A percentile compares a stretch with the other conserved stretches of the same genome.
These are phyloP conservation scores for Masticophis lateralis DNA, from an alignment of 2,797 vertebrate species.

Conservation along the genomic window DNA sequence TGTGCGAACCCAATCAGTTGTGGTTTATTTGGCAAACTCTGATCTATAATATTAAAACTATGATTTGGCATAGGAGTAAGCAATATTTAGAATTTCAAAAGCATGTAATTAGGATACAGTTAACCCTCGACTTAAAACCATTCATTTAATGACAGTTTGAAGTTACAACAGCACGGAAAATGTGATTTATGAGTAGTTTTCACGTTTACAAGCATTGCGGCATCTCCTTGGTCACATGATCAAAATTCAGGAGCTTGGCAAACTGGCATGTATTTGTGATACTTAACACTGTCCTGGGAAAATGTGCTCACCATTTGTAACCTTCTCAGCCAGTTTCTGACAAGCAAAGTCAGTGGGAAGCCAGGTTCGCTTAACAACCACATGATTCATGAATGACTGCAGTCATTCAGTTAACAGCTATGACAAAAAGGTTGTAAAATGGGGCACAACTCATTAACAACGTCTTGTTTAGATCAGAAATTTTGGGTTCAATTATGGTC, in stretches of 20 bases:
- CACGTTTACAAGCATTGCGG: neutral
- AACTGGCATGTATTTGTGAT: neutral
- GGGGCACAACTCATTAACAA: neutral
- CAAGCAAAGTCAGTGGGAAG: neutral
- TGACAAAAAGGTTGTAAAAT: neutral
- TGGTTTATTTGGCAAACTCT: neutral
- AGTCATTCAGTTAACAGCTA: neutral
- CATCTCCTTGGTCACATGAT: neutral
- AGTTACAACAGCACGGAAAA: neutral
- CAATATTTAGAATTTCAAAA: neutral
- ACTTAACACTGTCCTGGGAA: neutral
- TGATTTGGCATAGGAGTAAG: neutral
- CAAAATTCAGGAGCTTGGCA: neutral
- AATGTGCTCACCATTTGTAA: neutral
- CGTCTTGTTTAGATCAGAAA: neutral
- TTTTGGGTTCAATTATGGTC: neutral
- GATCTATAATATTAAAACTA: neutral
- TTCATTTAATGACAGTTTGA: neutral
- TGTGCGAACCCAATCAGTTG: neutral
- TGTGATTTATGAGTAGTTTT: neutral
- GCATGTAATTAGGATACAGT: neutral
- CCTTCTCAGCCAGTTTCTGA: neutral
- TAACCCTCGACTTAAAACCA: neutral
- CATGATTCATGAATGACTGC: neutral
- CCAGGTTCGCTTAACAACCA: neutral